These are phyloP conservation scores for Clarias gariepinus DNA, from an alignment of 2,113 vertebrate species.

Conservation along the genomic window DNA sequence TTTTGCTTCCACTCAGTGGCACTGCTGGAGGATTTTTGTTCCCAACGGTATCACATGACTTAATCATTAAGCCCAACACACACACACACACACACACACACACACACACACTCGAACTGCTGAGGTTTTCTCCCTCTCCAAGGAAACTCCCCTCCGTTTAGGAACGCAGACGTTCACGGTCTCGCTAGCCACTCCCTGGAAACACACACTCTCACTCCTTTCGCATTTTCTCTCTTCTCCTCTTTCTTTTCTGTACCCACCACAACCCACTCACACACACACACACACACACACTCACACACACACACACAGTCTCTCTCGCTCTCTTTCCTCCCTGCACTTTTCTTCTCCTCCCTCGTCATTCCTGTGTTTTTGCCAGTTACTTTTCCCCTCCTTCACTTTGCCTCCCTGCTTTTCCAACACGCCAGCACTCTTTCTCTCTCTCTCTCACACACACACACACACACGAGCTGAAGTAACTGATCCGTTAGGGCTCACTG, in stretches of 20 bases:
- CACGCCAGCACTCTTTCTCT: not conserved
- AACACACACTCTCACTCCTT: slow-evolving; percentile 17
- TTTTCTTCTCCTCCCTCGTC: slow-evolving; percentile 28
- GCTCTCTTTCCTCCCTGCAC: slow-evolving; percentile 31
- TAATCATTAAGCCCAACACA: slow-evolving; percentile 27
- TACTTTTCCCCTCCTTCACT: slow-evolving; percentile 41
- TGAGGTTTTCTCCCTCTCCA: slow-evolving; percentile 12
- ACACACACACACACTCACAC: not conserved
- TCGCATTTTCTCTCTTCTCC: slow-evolving; percentile 5
- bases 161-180: slow-evolving; percentile 38
- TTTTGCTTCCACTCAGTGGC: slow-evolving; percentile 1
- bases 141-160: slow-evolving; percentile 43
- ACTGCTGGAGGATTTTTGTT: not conserved
- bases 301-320: slow-evolving; percentile 6
- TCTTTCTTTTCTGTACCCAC: slow-evolving; percentile 19
- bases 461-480: slow-evolving; percentile 17
- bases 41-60: slow-evolving; percentile 36
- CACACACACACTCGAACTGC: slow-evolving; percentile 10
- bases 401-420: slow-evolving; percentile 18
- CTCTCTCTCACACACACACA: not conserved
- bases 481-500: slow-evolving; percentile 7
- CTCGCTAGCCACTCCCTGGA: slow-evolving; percentile 37
- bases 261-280: slow-evolving; percentile 5
- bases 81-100: slow-evolving; percentile 12
- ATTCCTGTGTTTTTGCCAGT: slow-evolving; percentile 38